These are phyloP conservation scores for Acinonyx jubatus DNA, from an alignment of 2,113 vertebrate genomes.

Conservation along the genomic window DNA sequence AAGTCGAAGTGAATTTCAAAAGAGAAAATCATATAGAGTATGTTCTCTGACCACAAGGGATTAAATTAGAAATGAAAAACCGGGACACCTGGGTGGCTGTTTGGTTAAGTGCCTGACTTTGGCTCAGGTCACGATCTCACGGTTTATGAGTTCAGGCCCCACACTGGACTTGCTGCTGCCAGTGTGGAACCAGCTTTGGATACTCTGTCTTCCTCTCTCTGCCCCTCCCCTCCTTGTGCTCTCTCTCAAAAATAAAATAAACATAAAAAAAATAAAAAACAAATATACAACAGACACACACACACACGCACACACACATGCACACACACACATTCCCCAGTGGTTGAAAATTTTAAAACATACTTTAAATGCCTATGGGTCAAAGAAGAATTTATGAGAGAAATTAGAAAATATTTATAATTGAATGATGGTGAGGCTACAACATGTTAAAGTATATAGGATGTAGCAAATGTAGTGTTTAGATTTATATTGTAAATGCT, in stretches of 20 bases:
- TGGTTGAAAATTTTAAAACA: not conserved
- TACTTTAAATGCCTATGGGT: not conserved
- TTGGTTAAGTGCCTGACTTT: too few relatives aligned
- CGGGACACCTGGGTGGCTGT: too few relatives aligned
- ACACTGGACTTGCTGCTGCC: too few relatives aligned
- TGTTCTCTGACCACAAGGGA: not conserved
- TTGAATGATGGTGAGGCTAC: not conserved
- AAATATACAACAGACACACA: not conserved
- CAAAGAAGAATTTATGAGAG: not conserved
- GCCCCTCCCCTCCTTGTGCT: too few relatives aligned
- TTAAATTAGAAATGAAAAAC: not conserved
- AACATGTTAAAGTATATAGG: not conserved
- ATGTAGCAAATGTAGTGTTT: not conserved
- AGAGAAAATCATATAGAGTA: not conserved
- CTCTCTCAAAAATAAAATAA: too few relatives aligned
- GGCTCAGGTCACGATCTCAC: too few relatives aligned
- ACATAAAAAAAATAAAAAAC: not conserved
- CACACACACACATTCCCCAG: not conserved
- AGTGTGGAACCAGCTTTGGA: too few relatives aligned
- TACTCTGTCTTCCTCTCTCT: too few relatives aligned
- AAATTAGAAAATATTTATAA: not conserved
- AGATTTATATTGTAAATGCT: slow-evolving; percentile 24
- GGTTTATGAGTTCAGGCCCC: too few relatives aligned
- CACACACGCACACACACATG: not conserved
- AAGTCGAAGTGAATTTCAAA: not conserved